These are phyloP conservation scores for Coptotermes formosanus DNA, from an alignment of 1,140 invertebrate species.

Conservation along the genomic window DNA sequence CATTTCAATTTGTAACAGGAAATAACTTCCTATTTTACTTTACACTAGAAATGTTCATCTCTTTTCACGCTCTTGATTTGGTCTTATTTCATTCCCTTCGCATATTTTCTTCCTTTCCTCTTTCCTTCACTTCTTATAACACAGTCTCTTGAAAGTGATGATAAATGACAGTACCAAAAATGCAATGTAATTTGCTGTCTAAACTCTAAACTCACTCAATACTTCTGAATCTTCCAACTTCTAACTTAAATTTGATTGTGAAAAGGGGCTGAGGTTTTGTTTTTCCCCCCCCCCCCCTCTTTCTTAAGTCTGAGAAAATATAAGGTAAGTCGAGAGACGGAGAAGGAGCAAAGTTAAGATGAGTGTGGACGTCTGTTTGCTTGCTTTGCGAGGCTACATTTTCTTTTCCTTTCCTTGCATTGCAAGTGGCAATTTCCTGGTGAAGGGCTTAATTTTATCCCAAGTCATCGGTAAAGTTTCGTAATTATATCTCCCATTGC, in stretches of 20 bases:
- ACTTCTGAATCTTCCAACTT: conserved; percentile 33
- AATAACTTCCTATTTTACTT: conserved; percentile 6
- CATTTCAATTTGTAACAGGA: conserved; percentile 1
- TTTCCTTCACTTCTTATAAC: neutral
- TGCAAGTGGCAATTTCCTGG: neutral
- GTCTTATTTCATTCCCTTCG: neutral
- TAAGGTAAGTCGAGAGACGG: neutral
- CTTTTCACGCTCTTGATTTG: neutral
- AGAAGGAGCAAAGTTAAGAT: neutral
- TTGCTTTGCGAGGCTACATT: neutral
- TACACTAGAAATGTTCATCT: neutral
- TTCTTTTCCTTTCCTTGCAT: neutral
- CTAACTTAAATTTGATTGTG: conserved; percentile 34
- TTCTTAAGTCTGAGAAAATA: neutral
- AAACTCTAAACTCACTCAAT: conserved; percentile 34
- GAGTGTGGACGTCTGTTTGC: neutral
- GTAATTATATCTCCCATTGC: neutral
- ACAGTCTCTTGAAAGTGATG: neutral
- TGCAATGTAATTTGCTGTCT: conserved; percentile 34
- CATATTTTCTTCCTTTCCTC: conserved; percentile 10
- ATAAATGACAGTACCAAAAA: conserved; percentile 24
- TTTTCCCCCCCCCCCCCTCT: too few relatives aligned
- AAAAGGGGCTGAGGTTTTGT: conserved; percentile 26
- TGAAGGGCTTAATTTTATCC: conserved; percentile 1
- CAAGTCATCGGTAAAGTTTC: conserved; percentile 11